Base-by-base conservation (phyloP, 2,888 invertebrate species). In the Lacanobia oleracea region DNA sequence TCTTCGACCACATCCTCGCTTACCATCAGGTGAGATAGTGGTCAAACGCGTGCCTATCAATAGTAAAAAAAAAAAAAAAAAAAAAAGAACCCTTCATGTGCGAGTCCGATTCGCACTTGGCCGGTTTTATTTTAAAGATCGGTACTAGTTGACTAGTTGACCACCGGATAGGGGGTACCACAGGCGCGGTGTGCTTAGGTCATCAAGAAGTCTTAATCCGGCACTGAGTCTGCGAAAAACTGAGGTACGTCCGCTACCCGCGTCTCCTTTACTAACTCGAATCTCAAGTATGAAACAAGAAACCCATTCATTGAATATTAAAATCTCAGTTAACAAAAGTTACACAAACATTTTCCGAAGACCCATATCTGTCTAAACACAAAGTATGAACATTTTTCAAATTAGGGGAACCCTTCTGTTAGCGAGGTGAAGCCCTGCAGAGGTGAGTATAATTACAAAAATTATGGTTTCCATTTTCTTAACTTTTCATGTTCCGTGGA, bases 371-470 rank as follows among this genome's bases (percentile, higher is more conserved):
- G 37, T 40, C 18, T 48, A 48, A 60, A 62, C 50, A 54, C 64
- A 67, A 64, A 51, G 21, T 53, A 65, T 23, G 21, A 45, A 54
- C 27, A 63, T 78, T 67, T 77, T 65, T 57, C 51, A 61, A 76
- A 78, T 82, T 48, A 72, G 64, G 62, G 68, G 67, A 70, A 61
- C 74, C 50, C 70, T 68, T 71, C 50, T 53, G 60, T 37, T 77
- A 69, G 51, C 67, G 59, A 60, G 33, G 43, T 66, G 83, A 83
- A 84, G 77, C 50, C 83, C 40, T 73, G 79, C 61, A 53, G 65
- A 77, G 71, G 65, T 69, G 77, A 75, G 75, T 79, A 57, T 57
- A 82, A 85, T 82, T 83, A 83, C 68, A 67, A 62, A 16, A n/a
- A 67, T 53, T 72, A 65, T 33, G 79, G 72, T 57, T 75, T 79